Evolutionary conservation across 2,113 vertebrate genomes (phyloP).

Genomic region (Lasiurus cinereus): DNA sequence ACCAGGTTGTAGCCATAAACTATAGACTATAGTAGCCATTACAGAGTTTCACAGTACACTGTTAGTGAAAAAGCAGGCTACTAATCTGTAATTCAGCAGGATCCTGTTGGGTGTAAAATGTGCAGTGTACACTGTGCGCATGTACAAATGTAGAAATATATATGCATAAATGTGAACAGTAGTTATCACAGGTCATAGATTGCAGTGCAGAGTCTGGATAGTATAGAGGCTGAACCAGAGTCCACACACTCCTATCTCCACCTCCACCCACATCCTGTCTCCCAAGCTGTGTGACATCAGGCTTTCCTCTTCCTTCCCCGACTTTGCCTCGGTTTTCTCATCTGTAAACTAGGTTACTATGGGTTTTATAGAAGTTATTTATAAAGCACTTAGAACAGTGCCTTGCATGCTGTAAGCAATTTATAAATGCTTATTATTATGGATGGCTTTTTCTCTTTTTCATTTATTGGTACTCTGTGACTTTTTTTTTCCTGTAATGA

Average conservation of each 20-base stretch:
- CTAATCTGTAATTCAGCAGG: background rate
- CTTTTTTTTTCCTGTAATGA: conserved; percentile 11
- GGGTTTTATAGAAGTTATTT: background rate
- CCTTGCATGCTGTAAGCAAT: background rate
- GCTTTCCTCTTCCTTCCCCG: background rate
- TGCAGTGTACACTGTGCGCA: background rate
- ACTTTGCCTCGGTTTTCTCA: background rate
- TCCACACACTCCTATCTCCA: background rate
- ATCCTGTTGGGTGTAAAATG: background rate
- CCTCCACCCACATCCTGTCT: background rate
- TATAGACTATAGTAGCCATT: background rate
- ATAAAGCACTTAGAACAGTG: background rate
- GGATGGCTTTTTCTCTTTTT: background rate
- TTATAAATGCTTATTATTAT: background rate
- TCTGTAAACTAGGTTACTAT: background rate
- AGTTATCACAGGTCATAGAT: background rate
- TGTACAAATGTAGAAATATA: background rate
- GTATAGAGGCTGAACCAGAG: background rate
- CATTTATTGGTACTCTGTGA: background rate
- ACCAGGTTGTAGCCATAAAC: background rate
- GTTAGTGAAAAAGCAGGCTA: background rate
- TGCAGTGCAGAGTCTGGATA: background rate
- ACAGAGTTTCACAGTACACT: background rate
- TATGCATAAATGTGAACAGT: background rate
- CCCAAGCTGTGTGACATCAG: background rate